Evolutionary conservation across 1,140 invertebrate species (phyloP), one percentile per base, ranked within the genome.

Genomic region (Rhysida immarginata): DNA sequence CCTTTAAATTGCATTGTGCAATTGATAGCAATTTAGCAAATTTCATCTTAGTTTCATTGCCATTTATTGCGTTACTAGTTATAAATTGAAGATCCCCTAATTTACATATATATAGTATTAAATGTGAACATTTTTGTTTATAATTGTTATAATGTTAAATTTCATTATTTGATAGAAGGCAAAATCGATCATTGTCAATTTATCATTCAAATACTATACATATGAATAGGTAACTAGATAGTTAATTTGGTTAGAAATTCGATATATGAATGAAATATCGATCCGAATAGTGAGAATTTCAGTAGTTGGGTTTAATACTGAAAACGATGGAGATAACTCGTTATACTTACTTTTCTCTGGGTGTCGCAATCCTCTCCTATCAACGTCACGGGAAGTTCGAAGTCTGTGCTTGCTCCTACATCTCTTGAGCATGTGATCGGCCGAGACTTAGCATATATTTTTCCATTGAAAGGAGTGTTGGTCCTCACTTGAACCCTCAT

Each of bases 401-500:
- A 61, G 20, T 60, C 56, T 2, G 54, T 5, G 2, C 55, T 61
- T 14, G 55, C 55, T 25, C 23, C 50, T 1, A 61, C 41, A 26
- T 61, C 60, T 1, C 26, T 45, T 24, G 25, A 41, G 41, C 60
- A 61, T 2, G 58, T 54, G 18, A 54, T 1, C 1, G 60, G 60
- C 27, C 56, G 57, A 24, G 41, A 44, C 53, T 60, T 60, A 11
- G 56, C 51, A 20, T 61, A 61, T 1, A 61, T 44, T 49, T 61
- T 61, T 5, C 60, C 60, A 44, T 60, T 55, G 26, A 61, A 61
- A 1, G 58, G 26, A 5, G 50, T 35, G 46, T 61, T 61, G 1
- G 59, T 53, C 23, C 26, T 21, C 2, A 61, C 55, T 1, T 45
- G n/a, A 18, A 57, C 60, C 44, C 49, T 26, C 56, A 61, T 61